These are phyloP conservation scores for Erythrocebus patas DNA, from an alignment of 2,113 vertebrate genomes.

Conservation along the genomic window DNA sequence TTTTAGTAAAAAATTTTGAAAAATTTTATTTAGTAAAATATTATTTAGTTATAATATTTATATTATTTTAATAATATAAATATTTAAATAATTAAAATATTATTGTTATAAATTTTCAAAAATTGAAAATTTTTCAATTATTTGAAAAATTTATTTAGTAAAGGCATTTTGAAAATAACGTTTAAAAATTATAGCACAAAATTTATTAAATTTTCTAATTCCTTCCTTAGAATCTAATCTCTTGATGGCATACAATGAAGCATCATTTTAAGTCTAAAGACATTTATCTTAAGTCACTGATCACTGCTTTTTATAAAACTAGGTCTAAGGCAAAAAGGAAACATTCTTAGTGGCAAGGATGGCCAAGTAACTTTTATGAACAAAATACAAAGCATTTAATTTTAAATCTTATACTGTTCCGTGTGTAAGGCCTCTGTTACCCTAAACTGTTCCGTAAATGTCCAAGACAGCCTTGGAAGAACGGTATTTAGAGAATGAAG, in stretches of 20 bases:
- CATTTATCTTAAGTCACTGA: background rate
- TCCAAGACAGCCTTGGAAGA: background rate
- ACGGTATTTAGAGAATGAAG: background rate
- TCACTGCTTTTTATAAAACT: background rate
- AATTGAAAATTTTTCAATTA: too few species aligned
- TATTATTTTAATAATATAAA: too few species aligned
- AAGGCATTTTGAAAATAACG: background rate
- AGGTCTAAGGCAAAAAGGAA: background rate
- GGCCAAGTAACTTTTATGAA: background rate
- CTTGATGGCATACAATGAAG: background rate
- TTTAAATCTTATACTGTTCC: background rate
- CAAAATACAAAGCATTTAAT: background rate
- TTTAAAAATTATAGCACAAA: slow-evolving; percentile 9
- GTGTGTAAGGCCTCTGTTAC: background rate
- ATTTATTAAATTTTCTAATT: slow-evolving; percentile 6
- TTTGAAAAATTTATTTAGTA: too few species aligned
- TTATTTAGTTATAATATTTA: too few species aligned
- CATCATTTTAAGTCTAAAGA: background rate
- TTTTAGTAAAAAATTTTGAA: background rate
- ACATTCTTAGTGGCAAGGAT: background rate
- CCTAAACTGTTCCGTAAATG: background rate
- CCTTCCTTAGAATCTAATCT: background rate
- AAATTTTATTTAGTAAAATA: too few species aligned
- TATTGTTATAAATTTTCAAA: too few species aligned
- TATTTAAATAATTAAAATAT: too few species aligned